Evolutionary conservation across 2,797 vertebrate species (phyloP).

Genomic region (Gambusia yucatana): DNA sequence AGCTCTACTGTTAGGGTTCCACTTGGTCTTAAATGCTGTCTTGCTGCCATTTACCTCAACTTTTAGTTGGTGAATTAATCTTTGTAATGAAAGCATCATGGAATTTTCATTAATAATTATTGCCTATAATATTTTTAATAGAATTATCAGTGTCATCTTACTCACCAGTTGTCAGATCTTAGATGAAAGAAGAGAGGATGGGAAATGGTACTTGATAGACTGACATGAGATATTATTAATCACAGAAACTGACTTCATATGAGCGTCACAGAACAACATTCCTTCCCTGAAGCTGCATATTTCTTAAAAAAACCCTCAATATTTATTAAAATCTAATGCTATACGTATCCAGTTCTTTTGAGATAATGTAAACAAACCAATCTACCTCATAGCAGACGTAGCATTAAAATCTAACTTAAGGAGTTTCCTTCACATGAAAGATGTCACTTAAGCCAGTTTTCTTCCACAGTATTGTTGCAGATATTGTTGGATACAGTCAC

Average conservation of each 20-base stretch:
- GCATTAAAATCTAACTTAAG: neutral
- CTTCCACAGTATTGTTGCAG: neutral
- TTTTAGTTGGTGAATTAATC: neutral
- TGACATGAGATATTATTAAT: constrained; percentile 1
- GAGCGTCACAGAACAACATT: neutral
- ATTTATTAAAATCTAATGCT: neutral
- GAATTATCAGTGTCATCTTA: neutral
- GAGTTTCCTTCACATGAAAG: neutral
- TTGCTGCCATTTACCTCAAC: neutral
- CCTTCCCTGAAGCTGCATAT: neutral
- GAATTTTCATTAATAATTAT: neutral
- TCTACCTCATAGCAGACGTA: neutral
- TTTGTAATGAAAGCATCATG: neutral
- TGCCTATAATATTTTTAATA: neutral
- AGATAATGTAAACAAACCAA: neutral
- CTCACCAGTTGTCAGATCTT: neutral
- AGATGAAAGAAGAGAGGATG: neutral
- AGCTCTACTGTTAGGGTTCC: neutral
- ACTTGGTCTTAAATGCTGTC: neutral
- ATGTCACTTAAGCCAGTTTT: neutral
- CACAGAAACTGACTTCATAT: neutral
- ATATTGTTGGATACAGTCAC: neutral
- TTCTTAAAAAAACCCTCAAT: neutral
- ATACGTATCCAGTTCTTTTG: neutral
- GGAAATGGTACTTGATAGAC: neutral